Conservation (phyloP, 2,888 invertebrate genomes). For the Philhelius pedissequus region DNA sequence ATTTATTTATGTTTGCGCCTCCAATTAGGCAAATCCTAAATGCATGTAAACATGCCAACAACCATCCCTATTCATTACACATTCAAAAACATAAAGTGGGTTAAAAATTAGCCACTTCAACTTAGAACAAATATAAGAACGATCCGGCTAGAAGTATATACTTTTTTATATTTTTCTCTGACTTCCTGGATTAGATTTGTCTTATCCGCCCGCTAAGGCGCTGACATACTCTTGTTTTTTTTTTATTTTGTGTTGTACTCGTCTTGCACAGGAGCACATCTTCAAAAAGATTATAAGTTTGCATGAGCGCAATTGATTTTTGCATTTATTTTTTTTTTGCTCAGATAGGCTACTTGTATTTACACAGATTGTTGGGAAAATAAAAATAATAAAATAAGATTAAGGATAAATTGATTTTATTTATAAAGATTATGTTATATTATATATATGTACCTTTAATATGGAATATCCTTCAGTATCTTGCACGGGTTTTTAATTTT, state of each 20-base stretch:
- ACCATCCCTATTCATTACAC: constrained; percentile 3
- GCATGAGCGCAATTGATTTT: constrained; percentile 48
- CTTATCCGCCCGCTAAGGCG: constrained; percentile 27
- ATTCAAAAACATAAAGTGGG: constrained; percentile 57
- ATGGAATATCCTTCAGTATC: background rate
- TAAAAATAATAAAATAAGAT: background rate
- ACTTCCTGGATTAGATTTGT: constrained; percentile 30
- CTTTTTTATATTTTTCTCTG: background rate
- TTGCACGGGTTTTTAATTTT: background rate
- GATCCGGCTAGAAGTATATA: constrained; percentile 27
- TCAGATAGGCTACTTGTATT: background rate
- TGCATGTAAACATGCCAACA: background rate
- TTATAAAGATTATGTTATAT: background rate
- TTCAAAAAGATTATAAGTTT: constrained; percentile 21
- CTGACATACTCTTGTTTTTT: background rate
- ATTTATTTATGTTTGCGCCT: background rate
- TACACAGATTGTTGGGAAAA: background rate
- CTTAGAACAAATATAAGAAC: background rate
- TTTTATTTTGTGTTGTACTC: background rate
- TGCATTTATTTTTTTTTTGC: background rate
- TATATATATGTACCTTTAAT: constrained; percentile 40
- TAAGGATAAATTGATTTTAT: background rate
- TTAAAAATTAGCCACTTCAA: constrained; percentile 24
- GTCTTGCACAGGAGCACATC: background rate
- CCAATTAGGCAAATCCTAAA: background rate